phyloP scores from a whole-genome alignment of 2,797 vertebrate genomes.

The Miichthys miiuy region DNA sequence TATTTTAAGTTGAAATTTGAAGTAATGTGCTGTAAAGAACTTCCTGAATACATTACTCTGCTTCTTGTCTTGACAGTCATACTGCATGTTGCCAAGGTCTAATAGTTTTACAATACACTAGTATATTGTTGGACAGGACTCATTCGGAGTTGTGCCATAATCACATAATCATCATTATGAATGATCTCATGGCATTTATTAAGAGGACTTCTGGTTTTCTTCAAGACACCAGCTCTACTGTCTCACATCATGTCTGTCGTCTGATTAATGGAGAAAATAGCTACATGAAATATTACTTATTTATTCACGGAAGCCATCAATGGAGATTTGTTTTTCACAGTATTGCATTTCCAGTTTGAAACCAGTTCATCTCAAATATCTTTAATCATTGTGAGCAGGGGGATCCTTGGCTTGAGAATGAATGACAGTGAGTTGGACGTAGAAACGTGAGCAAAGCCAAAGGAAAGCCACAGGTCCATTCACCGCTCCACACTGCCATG shows the following conservation, averaged over 20 bases:
- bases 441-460: conserved; percentile 47
- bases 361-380: conserved; percentile 43
- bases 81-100: conserved; percentile 24
- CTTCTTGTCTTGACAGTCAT: conserved; percentile 15
- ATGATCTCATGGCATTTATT: conserved; percentile 69
- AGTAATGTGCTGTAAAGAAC: not conserved
- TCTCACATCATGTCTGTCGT: conserved; percentile 35
- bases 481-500: not conserved
- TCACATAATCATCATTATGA: conserved; percentile 70
- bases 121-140: conserved; percentile 45
- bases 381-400: conserved; percentile 47
- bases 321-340: conserved; percentile 34
- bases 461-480: conserved; percentile 15
- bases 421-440: conserved; percentile 10
- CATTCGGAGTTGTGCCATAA: conserved; percentile 43
- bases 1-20: conserved; percentile 5
- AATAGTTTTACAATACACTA: conserved; percentile 61
- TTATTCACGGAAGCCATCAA: conserved; percentile 40
- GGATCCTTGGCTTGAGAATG: conserved; percentile 45
- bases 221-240: conserved; percentile 49
- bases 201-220: conserved; percentile 60
- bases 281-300: conserved; percentile 46
- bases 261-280: conserved; percentile 57
- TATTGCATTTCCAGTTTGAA: conserved; percentile 51
- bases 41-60: conserved; percentile 3